A percentile compares a stretch with the other conserved stretches of the same genome.
phyloP scores from a whole-genome alignment of 2,113 vertebrate species.

The Dissostichus mawsoni region DNA sequence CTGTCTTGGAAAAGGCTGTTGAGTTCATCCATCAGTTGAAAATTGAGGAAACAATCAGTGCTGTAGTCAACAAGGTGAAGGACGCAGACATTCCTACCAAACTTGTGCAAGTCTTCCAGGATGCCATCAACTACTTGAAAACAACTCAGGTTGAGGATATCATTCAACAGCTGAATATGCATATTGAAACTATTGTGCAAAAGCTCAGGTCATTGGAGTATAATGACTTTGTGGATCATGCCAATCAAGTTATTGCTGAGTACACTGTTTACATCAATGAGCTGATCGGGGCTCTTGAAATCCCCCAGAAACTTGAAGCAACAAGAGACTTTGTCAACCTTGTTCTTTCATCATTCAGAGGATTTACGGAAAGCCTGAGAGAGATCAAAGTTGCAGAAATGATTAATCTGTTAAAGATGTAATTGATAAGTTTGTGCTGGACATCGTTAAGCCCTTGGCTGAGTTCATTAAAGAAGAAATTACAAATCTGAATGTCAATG shows the following conservation, averaged over 20 bases:
- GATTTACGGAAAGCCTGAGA: conserved; percentile 77
- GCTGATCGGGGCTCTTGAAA: conserved; percentile 84
- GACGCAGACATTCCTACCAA: conserved; percentile 79
- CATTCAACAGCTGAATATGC: conserved; percentile 84
- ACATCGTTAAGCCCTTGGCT: conserved; percentile 77
- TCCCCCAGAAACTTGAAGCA: conserved; percentile 87
- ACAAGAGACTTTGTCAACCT: conserved; percentile 80
- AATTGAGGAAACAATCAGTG: conserved; percentile 84
- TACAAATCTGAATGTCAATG: conserved; percentile 81
- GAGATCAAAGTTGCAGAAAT: conserved; percentile 82
- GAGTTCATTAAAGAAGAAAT: conserved; percentile 82
- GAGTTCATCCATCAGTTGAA: conserved; percentile 85
- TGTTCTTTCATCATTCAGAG: conserved; percentile 61
- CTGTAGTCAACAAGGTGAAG: conserved; percentile 75
- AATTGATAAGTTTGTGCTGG: conserved; percentile 74
- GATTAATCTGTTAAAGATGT: conserved; percentile 80
- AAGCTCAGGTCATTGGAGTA: conserved; percentile 88
- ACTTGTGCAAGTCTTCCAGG: conserved; percentile 72
- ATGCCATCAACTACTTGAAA: conserved; percentile 82
- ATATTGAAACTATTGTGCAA: conserved; percentile 79
- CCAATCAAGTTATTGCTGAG: conserved; percentile 81
- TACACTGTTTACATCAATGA: conserved; percentile 80
- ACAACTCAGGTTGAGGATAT: conserved; percentile 82
- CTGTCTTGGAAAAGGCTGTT: conserved; percentile 84
- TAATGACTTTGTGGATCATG: conserved; percentile 85